A percentile compares a stretch with the other conserved stretches of the same genome.
Conservation (phyloP, 2,797 vertebrate species). For the Decapterus maruadsi region DNA sequence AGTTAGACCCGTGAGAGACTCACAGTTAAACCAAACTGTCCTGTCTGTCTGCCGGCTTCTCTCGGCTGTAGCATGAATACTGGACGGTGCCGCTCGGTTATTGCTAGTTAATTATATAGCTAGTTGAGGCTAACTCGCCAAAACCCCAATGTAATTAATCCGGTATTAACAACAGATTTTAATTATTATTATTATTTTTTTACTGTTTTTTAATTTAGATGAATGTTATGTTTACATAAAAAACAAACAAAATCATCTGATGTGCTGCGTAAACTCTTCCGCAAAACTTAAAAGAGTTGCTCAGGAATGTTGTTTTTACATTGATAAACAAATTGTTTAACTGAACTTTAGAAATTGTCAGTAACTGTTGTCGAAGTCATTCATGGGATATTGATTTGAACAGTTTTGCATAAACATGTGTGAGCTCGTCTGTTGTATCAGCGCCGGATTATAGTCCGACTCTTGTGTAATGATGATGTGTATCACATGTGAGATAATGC, state of each 20-base stretch:
- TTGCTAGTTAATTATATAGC: background rate
- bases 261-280: background rate
- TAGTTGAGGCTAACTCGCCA: background rate
- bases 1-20: too few relatives aligned
- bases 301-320: background rate
- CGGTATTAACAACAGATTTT: background rate
- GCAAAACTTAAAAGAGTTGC: background rate
- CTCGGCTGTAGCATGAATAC: background rate
- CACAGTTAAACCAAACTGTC: background rate
- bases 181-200: too few relatives aligned
- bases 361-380: background rate
- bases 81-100: background rate
- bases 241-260: too few relatives aligned
- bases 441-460: background rate
- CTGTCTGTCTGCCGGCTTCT: background rate
- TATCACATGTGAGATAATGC: background rate
- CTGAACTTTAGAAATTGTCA: too few relatives aligned
- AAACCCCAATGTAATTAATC: fast-evolving
- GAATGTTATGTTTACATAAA: too few relatives aligned
- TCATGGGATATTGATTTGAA: background rate
- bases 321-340: too few relatives aligned
- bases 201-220: too few relatives aligned
- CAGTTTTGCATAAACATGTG: background rate
- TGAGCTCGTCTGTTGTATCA: background rate
- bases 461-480: fast-evolving